These are phyloP conservation scores for Latheticus oryzae DNA, from an alignment of 2,888 invertebrate species.

Conservation along the genomic window DNA sequence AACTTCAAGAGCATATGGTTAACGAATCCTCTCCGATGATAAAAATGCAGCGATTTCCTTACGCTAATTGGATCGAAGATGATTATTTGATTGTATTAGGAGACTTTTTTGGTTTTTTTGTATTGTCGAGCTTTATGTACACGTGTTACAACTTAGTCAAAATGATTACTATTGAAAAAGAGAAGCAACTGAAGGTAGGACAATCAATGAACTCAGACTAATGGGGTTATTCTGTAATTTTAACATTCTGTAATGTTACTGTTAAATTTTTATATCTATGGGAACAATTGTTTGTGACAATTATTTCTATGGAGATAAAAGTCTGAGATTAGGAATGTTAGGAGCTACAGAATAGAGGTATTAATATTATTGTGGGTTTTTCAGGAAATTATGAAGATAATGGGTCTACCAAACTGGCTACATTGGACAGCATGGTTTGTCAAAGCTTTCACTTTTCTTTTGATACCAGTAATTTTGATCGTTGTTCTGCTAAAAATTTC, in stretches of 20 bases:
- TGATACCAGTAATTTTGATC: slow-evolving; percentile 71
- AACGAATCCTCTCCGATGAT: slow-evolving; percentile 58
- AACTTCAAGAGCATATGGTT: slow-evolving; percentile 7
- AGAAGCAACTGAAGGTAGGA: slow-evolving; percentile 77
- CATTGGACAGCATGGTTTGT: slow-evolving; percentile 90
- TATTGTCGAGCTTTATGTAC: slow-evolving; percentile 85
- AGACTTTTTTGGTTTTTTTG: slow-evolving; percentile 77
- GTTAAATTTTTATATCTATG: no score
- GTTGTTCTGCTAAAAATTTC: slow-evolving; percentile 67
- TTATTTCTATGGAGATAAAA: no score
- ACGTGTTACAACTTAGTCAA: slow-evolving; percentile 82
- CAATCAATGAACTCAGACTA: neutral
- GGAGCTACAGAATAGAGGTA: no score
- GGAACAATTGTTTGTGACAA: no score
- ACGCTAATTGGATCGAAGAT: slow-evolving; percentile 78
- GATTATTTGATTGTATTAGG: slow-evolving; percentile 74
- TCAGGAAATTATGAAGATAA: slow-evolving; percentile 88
- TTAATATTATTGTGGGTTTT: slow-evolving; percentile 5
- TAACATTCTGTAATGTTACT: no score
- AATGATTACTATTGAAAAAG: slow-evolving; percentile 80
- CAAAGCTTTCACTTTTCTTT: slow-evolving; percentile 77
- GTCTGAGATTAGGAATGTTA: no score
- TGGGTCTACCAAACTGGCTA: slow-evolving; percentile 86
- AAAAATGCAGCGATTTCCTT: slow-evolving; percentile 76
- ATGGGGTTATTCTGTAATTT: no score